Evolutionary conservation across 2,888 invertebrate species (phyloP).

Genomic region (Ennomos quercinarius): DNA sequence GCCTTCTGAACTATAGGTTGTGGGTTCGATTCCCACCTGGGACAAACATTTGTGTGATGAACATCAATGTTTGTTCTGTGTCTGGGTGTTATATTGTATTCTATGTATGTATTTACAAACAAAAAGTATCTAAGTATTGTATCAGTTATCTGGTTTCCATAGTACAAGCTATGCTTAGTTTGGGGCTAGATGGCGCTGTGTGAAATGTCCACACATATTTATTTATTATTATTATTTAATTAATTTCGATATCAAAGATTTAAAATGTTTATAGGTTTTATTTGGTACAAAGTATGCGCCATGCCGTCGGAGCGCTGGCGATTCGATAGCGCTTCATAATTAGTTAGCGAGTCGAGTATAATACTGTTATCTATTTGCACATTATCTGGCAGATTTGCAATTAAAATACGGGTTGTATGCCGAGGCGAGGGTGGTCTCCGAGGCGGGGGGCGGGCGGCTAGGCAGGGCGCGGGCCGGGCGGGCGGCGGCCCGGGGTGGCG

Average conservation of each 20-base stretch:
- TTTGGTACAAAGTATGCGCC: constrained; percentile 44
- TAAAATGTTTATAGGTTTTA: constrained; percentile 29
- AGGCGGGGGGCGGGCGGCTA: constrained; percentile 46
- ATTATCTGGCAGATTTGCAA: constrained; percentile 86
- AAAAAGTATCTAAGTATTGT: too few relatives aligned
- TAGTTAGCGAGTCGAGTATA: constrained; percentile 80
- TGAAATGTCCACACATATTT: too few relatives aligned
- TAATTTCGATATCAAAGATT: constrained; percentile 27
- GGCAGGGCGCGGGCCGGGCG: constrained; percentile 50
- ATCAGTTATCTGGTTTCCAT: too few relatives aligned
- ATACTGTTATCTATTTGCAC: constrained; percentile 84
- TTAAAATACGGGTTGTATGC: constrained; percentile 81
- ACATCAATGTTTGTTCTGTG: too few relatives aligned
- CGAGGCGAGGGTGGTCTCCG: constrained; percentile 53
- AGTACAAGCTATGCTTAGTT: too few relatives aligned
- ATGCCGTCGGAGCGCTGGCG: constrained; percentile 45
- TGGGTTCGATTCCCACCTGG: too few relatives aligned
- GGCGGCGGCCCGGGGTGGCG: constrained; percentile 55
- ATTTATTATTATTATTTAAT: too few relatives aligned
- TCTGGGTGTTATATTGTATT: too few relatives aligned
- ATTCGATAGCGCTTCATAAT: constrained; percentile 76
- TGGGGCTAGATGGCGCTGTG: too few relatives aligned
- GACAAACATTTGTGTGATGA: too few relatives aligned
- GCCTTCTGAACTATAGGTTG: too few relatives aligned
- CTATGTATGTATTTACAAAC: too few relatives aligned